Evolutionary conservation across 2,888 invertebrate genomes (phyloP).

Genomic region (Trissolcus japonicus): DNA sequence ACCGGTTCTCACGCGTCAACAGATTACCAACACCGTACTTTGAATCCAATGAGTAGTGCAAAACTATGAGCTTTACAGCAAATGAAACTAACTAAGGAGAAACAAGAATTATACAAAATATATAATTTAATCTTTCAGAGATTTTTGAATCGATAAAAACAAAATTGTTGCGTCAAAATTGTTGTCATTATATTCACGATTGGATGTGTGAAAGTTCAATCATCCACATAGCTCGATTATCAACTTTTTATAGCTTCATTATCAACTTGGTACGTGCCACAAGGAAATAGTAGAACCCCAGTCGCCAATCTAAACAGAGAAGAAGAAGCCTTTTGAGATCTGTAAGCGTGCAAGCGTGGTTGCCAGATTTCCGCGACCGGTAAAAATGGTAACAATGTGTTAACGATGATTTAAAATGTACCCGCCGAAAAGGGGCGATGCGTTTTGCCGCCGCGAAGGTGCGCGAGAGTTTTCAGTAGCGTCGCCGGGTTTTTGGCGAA

Average conservation of each 20-base stretch:
- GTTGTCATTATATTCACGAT: constrained; percentile 19
- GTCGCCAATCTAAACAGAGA: constrained; percentile 47
- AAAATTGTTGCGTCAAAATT: too few species aligned
- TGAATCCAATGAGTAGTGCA: constrained; percentile 47
- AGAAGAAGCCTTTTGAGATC: constrained; percentile 51
- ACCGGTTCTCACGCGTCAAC: constrained; percentile 58
- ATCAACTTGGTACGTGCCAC: constrained; percentile 48
- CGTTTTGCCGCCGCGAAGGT: too few species aligned
- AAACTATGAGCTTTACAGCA: constrained; percentile 44
- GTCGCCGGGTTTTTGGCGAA: too few species aligned
- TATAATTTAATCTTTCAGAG: too few species aligned
- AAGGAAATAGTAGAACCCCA: constrained; percentile 56
- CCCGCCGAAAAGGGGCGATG: too few species aligned
- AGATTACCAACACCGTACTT: constrained; percentile 53
- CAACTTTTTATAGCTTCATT: constrained; percentile 56
- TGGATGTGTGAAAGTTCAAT: too few species aligned
- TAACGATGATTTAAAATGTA: too few species aligned
- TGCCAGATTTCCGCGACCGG: constrained; percentile 49
- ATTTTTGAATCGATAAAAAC: too few species aligned
- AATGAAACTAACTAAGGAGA: constrained; percentile 21
- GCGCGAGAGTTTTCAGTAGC: too few species aligned
- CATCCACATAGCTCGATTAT: too few species aligned
- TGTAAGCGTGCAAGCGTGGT: constrained; percentile 31
- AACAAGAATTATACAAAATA: not conserved
- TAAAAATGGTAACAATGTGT: constrained; percentile 38